Evolutionary conservation across 2,113 vertebrate species (phyloP).

Genomic region (Malurus elegans): DNA sequence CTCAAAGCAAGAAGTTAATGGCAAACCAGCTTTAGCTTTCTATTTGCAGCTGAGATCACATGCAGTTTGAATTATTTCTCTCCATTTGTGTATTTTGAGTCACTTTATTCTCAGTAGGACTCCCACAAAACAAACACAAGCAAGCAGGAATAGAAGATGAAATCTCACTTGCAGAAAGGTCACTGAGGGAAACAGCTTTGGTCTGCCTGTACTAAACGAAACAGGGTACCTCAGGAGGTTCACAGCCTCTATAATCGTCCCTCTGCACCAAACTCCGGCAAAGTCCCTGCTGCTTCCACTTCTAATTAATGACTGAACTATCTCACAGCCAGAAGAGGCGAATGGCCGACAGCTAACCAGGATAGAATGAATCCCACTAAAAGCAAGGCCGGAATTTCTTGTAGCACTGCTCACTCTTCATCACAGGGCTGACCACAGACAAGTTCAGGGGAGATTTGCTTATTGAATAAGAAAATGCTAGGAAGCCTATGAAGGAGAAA

Average conservation of each 20-base stretch:
- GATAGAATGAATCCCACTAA: fast-evolving
- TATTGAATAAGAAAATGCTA: neutral
- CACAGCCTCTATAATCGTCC: neutral
- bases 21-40: neutral
- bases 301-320: no score
- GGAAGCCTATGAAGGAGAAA: neutral
- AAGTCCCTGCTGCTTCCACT: neutral
- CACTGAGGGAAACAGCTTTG: neutral
- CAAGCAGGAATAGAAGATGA: neutral
- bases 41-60: neutral
- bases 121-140: neutral
- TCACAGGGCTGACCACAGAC: neutral
- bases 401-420: no score
- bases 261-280: neutral
- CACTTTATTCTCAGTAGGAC: neutral
- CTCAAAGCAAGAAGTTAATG: neutral
- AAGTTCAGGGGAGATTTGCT: neutral
- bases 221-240: neutral
- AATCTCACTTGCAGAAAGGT: neutral
- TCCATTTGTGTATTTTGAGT: neutral
- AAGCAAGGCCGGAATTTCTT: neutral
- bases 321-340: fast-evolving
- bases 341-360: no score
- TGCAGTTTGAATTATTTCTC: neutral
- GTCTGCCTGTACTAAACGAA: neutral